phyloP scores from a whole-genome alignment of 2,888 invertebrate species.

The Oxystoma pomonae region DNA sequence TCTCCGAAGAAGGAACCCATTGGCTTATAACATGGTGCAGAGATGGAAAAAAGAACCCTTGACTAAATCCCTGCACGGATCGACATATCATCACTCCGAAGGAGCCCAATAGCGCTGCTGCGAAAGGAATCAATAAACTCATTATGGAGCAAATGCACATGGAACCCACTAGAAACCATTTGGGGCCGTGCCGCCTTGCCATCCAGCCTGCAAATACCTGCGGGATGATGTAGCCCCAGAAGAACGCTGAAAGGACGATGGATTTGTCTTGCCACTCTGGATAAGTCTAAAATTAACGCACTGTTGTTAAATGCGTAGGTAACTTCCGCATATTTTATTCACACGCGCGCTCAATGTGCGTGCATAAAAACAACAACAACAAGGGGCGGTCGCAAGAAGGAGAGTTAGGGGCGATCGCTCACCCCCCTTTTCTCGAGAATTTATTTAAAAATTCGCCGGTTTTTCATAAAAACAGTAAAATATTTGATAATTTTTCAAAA shows the following conservation, averaged over 20 bases:
- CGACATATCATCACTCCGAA: slow-evolving; percentile 61
- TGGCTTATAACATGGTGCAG: slow-evolving; percentile 71
- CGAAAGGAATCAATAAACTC: slow-evolving; percentile 63
- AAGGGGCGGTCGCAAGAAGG: too few species aligned
- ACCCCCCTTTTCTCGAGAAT: too few species aligned
- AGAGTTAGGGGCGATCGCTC: too few species aligned
- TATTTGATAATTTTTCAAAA: too few species aligned
- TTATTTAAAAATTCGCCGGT: too few species aligned
- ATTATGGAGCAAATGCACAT: slow-evolving; percentile 60
- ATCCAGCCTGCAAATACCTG: slow-evolving; percentile 70
- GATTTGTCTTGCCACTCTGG: slow-evolving; percentile 53
- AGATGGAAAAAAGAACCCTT: slow-evolving; percentile 70
- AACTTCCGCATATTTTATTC: not conserved
- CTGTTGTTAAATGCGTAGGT: too few species aligned
- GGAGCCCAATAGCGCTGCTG: slow-evolving; percentile 63
- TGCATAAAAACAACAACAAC: too few species aligned
- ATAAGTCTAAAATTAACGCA: slow-evolving; percentile 33
- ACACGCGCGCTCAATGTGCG: not conserved
- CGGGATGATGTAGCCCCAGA: slow-evolving; percentile 74
- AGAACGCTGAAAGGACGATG: slow-evolving; percentile 68
- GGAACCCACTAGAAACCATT: slow-evolving; percentile 57
- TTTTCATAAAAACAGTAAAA: too few species aligned
- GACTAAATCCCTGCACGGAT: slow-evolving; percentile 69
- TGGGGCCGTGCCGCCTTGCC: slow-evolving; percentile 71
- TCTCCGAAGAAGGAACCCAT: slow-evolving; percentile 69